These are phyloP conservation scores for Myxocyprinus asiaticus DNA, from an alignment of 2,113 vertebrate genomes.

Conservation along the genomic window DNA sequence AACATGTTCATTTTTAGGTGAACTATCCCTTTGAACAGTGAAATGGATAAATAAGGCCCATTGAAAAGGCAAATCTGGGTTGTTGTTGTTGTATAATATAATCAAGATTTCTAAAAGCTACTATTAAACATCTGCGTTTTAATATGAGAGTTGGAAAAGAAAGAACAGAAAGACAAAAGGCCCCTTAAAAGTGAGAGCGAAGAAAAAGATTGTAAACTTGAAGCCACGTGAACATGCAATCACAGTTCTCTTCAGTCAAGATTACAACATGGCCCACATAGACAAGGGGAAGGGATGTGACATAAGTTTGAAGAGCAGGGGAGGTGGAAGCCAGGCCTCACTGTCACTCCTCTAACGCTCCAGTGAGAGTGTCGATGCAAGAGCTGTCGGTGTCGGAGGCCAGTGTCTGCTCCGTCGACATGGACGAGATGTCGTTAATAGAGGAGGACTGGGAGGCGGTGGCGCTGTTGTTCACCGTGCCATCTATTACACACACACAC, in stretches of 20 bases:
- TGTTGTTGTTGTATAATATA: too few species aligned
- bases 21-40: too few species aligned
- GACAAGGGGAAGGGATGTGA: neutral
- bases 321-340: conserved; percentile 65
- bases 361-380: conserved; percentile 92
- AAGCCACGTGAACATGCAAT: neutral
- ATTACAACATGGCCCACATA: conserved; percentile 17
- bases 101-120: neutral
- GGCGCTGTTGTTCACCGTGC: conserved; percentile 82
- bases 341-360: conserved; percentile 89
- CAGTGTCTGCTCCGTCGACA: conserved; percentile 98
- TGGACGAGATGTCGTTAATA: conserved; percentile 97
- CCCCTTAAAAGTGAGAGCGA: conserved; percentile 6
- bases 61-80: too few species aligned
- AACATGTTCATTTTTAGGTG: too few species aligned
- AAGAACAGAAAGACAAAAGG: neutral
- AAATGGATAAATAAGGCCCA: too few species aligned
- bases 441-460: conserved; percentile 94
- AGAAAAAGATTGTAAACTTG: conserved; percentile 6
- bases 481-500: conserved; percentile 71
- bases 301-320: neutral
- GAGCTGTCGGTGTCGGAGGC: conserved; percentile 99
- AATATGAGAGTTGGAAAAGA: neutral
- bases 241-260: conserved; percentile 25
- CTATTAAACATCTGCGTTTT: neutral